Base-by-base conservation (phyloP, 2,797 vertebrate genomes). In the Xenentodon cancila region DNA sequence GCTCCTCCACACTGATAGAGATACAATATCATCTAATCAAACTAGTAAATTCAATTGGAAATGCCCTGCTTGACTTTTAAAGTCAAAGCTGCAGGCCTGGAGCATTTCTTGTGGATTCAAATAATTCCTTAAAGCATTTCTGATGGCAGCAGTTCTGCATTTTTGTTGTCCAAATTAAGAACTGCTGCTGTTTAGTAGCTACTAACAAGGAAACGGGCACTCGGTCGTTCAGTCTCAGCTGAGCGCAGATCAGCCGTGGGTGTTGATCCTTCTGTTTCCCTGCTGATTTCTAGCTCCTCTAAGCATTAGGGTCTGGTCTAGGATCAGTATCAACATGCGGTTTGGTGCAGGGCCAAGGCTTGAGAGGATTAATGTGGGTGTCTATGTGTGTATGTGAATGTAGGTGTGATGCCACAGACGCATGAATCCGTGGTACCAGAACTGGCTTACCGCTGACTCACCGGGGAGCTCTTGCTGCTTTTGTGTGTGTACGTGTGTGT, bases 31-130 rank as follows among this genome's bases (percentile, higher is more conserved):
- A 66, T 81, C 71, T 75, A 82, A 89, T 91, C 86, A 89, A 84
- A 84, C 73, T 75, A 77, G 88, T 89, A 80, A 77, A 86, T 86
- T 90, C 82, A 77, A 82, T 88, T 84, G 81, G 75, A 88, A 78
- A 88, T 51, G 66, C 58, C 52, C 62, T 5, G 55, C 77, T 73
- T 71, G 75, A 68, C 71, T 87, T 82, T 88, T 87, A 61, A 71
- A 62, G 77, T 69, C 67, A 74, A 67, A 78, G 72, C 75, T 69
- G 78, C 70, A 68, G 57, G 73, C 34, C 9, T 13, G 34, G 34
- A 37, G 34, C 5, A 53, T 54, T 56, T 51, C 60, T 70, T 27
- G 71, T 62, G 60, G 46, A 81, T 79, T 60, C 57, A 63, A 52
- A 67, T 56, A 34, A 45, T 43, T 67, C 51, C 65, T 60, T 30